Conservation (phyloP, 2,113 vertebrate genomes). For the Antennarius striatus region DNA sequence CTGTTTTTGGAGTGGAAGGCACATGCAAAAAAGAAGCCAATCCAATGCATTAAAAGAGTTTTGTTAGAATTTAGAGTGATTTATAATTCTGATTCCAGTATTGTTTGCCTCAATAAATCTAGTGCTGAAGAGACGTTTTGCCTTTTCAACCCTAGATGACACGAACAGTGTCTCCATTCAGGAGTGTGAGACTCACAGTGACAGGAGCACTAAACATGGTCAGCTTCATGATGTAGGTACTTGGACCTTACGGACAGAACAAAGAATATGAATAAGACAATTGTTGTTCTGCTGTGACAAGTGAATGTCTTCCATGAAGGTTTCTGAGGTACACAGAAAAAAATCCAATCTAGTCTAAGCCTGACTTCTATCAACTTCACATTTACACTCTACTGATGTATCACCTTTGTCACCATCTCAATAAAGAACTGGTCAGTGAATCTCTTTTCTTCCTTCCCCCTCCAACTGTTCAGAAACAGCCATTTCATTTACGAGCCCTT, state of each 20-base stretch:
- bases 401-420: background rate
- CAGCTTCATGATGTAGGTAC: background rate
- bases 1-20: background rate
- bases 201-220: too few relatives aligned
- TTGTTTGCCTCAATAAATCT: background rate
- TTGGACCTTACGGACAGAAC: background rate
- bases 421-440: background rate
- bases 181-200: too few relatives aligned
- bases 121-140: background rate
- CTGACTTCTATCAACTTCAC: background rate
- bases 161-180: background rate
- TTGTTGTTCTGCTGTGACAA: too few relatives aligned
- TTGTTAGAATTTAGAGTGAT: too few relatives aligned
- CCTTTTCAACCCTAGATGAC: constrained; percentile 6
- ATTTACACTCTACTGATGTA: too few relatives aligned
- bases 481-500: too few relatives aligned
- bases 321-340: background rate
- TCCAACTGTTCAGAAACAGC: too few relatives aligned
- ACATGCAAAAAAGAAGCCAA: constrained; percentile 36
- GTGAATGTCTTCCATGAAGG: constrained; percentile 1
- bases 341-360: background rate
- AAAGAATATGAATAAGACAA: too few relatives aligned
- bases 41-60: constrained; percentile 25
- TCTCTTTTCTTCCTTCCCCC: too few relatives aligned
- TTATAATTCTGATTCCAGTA: background rate